Base-by-base conservation (phyloP, 2,888 invertebrate species). In the Ferrisia virgata region DNA sequence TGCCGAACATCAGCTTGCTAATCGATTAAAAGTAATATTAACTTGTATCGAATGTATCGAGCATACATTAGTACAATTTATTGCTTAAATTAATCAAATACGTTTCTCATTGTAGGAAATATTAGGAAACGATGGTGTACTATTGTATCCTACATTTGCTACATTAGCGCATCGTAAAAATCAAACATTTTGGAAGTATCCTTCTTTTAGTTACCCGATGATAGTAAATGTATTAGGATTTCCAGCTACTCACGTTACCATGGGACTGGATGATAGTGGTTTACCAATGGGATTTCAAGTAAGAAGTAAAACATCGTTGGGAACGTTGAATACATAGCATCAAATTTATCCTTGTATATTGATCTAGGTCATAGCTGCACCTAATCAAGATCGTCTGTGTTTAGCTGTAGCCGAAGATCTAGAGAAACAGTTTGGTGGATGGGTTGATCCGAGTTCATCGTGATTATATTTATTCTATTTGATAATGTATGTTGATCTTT, bases 251-350 rank as follows among this genome's bases (percentile, higher is more conserved):
- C 93, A 95, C 85, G 92, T 95, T 84, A 97, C 97, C 0, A 90
- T 97, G 87, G 97, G 97, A 8, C 89, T 98, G 79, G 93, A 93
- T 86, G 91, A 91, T 78, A 92, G 94, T 87, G 96, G 96, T 1
- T 90, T 97, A 86, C 97, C 97, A 0, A 91, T 97, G 85, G 97
- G 97, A 25, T 90, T 97, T 84, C 97, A 97, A 90, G 93, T 96
- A 86, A 3, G 36, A 28, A 18, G 18, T 2, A 36, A 18, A 1
- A 28, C n/a, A n/a, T n/a, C n/a, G n/a, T n/a, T n/a, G n/a, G n/a
- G n/a, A n/a, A n/a, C n/a, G n/a, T n/a, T n/a, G n/a, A n/a, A n/a
- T n/a, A n/a, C n/a, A n/a, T n/a, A n/a, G n/a, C n/a, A n/a, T n/a
- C n/a, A n/a, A n/a, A n/a, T n/a, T n/a, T n/a, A n/a, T n/a, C n/a